Percentiles rank a stretch among this genome's conserved stretches.
Evolutionary conservation across 2,797 vertebrate genomes (phyloP).

Genomic region (Mergus octosetaceus): DNA sequence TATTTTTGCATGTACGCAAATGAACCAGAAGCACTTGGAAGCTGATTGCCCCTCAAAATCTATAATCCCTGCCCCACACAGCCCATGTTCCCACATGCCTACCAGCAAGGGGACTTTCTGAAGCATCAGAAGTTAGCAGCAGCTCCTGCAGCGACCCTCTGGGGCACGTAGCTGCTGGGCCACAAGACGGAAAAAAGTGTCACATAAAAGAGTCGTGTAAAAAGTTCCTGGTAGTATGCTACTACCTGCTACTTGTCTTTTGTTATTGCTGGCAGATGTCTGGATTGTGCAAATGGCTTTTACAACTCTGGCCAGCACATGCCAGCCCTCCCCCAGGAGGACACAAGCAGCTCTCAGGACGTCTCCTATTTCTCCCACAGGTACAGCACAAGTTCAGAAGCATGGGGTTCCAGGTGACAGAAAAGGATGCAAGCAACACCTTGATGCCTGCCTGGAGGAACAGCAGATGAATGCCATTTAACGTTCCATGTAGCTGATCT

Average conservation of each 20-base stretch:
- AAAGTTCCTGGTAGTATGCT: not conserved
- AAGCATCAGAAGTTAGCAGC: not conserved
- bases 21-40: not conserved
- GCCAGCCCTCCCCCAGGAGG: not conserved
- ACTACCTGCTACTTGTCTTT: not conserved
- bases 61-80: rapidly evolving
- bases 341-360: not conserved
- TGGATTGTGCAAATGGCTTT: not conserved
- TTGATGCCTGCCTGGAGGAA: not conserved
- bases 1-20: not conserved
- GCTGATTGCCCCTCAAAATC: not conserved
- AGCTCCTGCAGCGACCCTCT: not conserved
- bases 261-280: not conserved
- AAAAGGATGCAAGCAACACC: not conserved
- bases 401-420: not conserved
- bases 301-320: rapidly evolving
- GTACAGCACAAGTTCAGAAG: not conserved
- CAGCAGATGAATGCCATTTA: not conserved
- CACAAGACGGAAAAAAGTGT: not conserved
- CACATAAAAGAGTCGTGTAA: not conserved
- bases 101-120: not conserved
- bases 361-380: rapidly evolving
- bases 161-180: no score
- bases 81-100: rapidly evolving
- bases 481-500: not conserved